Base-by-base conservation (phyloP, 2,797 vertebrate species). In the Crypturellus tataupa region DNA sequence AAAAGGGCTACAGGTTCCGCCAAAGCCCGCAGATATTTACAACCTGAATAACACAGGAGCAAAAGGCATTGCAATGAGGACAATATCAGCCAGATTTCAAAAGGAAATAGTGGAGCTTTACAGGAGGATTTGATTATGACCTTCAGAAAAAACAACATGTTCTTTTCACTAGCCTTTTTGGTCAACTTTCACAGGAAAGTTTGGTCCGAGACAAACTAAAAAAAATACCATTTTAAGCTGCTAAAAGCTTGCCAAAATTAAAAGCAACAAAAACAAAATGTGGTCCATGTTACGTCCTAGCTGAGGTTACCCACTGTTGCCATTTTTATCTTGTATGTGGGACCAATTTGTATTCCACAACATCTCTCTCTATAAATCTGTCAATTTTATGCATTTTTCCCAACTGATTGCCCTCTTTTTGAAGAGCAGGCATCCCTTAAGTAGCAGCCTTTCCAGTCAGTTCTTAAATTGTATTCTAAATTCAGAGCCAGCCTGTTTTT, bases 91-190 rank as follows among this genome's bases (percentile, higher is more conserved):
- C 40, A 56, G 17, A 68, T 62, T 40, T 6, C 27, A 47, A 35
- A 59, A 25, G 25, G 18, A 6, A 64, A 23, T 39, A 47, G 20
- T 27, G 80, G 35, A 68, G 4, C 21, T 69, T 33, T 37, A 37
- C 0, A 40, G 49, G 10, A 72, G 1, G 1, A 0, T 58, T 62
- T 31, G 13, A 2, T 31, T 29, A 25, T 58, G 24, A 60, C 35
- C 51, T 55, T 3, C 31, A 23, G 12, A 46, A 64, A 75, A 11
- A 2, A 5, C 2, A 10, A 4, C 2, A 9, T 0, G 0, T 33
- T 29, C 29, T 89, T 77, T 39, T 76, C 29, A 19, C 5, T 3
- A 16, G 60, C 23, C 12, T 71, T 67, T 56, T 67, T 64, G 62
- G 20, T 17, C 20, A 29, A 23, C 18, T 51, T 82, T 67, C 46